phyloP scores from a whole-genome alignment of 2,888 invertebrate species.

The Latrodectus elegans region DNA sequence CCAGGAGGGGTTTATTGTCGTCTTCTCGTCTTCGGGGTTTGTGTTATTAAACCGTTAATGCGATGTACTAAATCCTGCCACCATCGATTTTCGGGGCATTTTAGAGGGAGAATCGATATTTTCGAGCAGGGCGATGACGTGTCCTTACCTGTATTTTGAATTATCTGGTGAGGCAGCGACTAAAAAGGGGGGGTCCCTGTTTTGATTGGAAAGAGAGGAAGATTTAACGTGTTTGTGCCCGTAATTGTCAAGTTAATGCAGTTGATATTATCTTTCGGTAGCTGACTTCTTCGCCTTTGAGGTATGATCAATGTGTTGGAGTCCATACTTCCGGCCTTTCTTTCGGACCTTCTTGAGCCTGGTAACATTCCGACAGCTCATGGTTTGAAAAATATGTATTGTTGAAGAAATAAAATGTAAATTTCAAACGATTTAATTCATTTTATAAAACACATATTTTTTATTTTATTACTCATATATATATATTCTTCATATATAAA shows the following conservation, averaged over 20 bases:
- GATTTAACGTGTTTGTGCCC: background rate
- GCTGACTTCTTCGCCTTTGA: too few relatives aligned
- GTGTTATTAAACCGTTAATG: constrained; percentile 63
- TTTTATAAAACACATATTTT: too few relatives aligned
- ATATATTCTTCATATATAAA: too few relatives aligned
- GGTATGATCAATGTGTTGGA: too few relatives aligned
- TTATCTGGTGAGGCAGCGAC: background rate
- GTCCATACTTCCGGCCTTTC: too few relatives aligned
- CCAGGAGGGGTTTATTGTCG: constrained; percentile 30
- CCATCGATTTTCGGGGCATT: background rate
- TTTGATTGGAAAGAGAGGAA: constrained; percentile 5
- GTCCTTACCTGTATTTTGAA: background rate
- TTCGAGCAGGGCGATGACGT: background rate
- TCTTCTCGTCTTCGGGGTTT: constrained; percentile 33
- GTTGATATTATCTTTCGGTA: too few relatives aligned
- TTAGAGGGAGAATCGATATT: background rate
- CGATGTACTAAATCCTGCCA: background rate
- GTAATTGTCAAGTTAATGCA: background rate
- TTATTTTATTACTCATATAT: too few relatives aligned
- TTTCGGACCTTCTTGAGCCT: too few relatives aligned
- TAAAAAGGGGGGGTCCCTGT: background rate
- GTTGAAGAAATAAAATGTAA: too few relatives aligned
- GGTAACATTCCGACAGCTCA: too few relatives aligned
- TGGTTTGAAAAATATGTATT: too few relatives aligned
- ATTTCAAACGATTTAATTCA: too few relatives aligned